Evolutionary conservation across 2,113 vertebrate genomes (phyloP), one percentile per base, ranked within the genome.

Genomic region (Hassar affinis): DNA sequence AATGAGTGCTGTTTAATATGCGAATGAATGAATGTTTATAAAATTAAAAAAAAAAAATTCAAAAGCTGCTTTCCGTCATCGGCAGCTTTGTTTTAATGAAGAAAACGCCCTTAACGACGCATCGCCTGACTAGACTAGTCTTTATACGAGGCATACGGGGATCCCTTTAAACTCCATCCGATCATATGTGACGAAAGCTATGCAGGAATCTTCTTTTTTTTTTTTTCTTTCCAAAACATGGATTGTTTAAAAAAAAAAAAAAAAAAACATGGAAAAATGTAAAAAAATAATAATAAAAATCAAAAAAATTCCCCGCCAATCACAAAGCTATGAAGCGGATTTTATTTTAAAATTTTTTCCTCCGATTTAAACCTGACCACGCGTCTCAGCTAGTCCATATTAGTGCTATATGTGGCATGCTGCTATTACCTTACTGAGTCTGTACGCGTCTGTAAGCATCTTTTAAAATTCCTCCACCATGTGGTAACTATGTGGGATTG

Each of bases 111-210:
- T 57, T 81, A 54, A 61, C 6, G 77, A 84, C 52, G 68, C 75
- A 69, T 78, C 78, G 79, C 79, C 82, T 81, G 85, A 86, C 71
- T 84, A 68, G 79, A 71, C 64, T 79, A 38, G 68, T 80, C 30
- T 85, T 71, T 85, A 80, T 54, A 82, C 76, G 20, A 62, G 79
- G 76, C 83, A 47, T 66, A 20, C 33, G 72, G 84, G 84, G 81
- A 85, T 87, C 86, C 86, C 86, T 87, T 87, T 87, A 87, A 87
- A 83, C 78, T 71, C 54, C 86, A 87, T 85, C 78, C 4, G 59
- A 80, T 83, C 81, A 83, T 87, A 56, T 68, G 76, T 85, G 74
- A 85, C 11, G 77, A 54, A 80, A 85, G n/a, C 86, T 87, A 87
- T 87, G 86, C 86, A 87, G 84, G 86, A 87, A 77, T 83, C 47